Base-by-base conservation (phyloP, 2,888 invertebrate genomes). In the Tenthredo mesomela region DNA sequence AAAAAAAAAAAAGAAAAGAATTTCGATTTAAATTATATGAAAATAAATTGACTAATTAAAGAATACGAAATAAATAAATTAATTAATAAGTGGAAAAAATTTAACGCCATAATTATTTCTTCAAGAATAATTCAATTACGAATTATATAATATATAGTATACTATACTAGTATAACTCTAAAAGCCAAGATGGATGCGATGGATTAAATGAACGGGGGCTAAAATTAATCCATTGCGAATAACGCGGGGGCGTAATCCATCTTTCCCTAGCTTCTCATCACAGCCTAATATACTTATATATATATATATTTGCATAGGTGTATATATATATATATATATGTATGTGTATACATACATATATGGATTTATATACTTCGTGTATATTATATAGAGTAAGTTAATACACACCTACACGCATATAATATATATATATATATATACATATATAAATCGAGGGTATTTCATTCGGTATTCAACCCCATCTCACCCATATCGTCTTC, bases 161-260 rank as follows among this genome's bases (percentile, higher is more conserved):
- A n/a, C n/a, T n/a, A n/a, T n/a, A n/a, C n/a, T n/a, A n/a, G 9
- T 37, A 21, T 61, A 21, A 61, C 25, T 43, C 43, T 33, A 82
- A 54, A 67, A 65, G 82, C 67, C 47, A 50, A 83, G 83, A 83
- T 43, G 47, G 83, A 83, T 78, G 88, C 85, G 89, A 88, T 88
- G 86, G 87, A 87, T 85, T 85, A 89, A 90, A 90, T 89, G 90
- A 89, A 89, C 89, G 88, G 88, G 88, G 89, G 89, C 88, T 89
- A 86, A 86, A 90, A 89, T 90, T 90, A 90, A 90, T 90, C 88
- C 87, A 86, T 88, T 88, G 87, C 87, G 88, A 90, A 89, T 89
- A 88, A 88, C 87, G 77, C 87, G 77, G 70, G 70, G 82, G 86
- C 86, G 88, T 86, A 88, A 90, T 90, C 89, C 88, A 88, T 90